phyloP scores from a whole-genome alignment of 2,888 invertebrate species.

The Rhimphoctona megacephalus region DNA sequence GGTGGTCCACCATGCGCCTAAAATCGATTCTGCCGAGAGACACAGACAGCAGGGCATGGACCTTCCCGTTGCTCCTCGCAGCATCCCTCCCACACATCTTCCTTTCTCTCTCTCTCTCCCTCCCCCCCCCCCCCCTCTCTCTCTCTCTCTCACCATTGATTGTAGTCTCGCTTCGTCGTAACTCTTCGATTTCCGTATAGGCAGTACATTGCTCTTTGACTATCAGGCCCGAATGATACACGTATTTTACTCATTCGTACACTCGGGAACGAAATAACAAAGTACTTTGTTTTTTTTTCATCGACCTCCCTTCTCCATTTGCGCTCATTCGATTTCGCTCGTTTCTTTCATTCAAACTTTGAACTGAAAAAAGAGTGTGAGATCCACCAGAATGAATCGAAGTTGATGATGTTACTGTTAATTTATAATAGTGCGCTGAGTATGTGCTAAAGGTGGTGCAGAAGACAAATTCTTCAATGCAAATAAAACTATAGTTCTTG shows the following conservation, averaged over 20 bases:
- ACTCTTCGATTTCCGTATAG: conserved; percentile 67
- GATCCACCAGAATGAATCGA: background rate
- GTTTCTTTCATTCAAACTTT: conserved; percentile 19
- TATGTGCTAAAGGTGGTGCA: no score
- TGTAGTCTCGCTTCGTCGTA: conserved; percentile 72
- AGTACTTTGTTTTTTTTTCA: conserved; percentile 2
- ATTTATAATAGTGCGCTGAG: no score
- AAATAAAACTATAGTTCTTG: no score
- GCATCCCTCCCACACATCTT: conserved; percentile 27
- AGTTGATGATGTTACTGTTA: background rate
- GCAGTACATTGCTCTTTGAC: conserved; percentile 43
- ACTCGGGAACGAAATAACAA: conserved; percentile 20
- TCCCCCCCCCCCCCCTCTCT: conserved; percentile 1
- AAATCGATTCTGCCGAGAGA: conserved; percentile 81
- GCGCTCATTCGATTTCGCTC: background rate
- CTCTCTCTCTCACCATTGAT: background rate
- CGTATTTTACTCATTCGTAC: conserved; percentile 14
- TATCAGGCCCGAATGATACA: conserved; percentile 22
- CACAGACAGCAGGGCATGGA: conserved; percentile 75
- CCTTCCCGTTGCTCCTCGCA: conserved; percentile 69
- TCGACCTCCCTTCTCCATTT: background rate
- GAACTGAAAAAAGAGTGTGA: background rate
- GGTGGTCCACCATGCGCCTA: conserved; percentile 79
- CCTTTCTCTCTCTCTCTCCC: conserved; percentile 5
- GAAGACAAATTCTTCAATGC: no score